Base-by-base conservation (phyloP, 2,888 invertebrate genomes). In the Metacarcinus magister region DNA sequence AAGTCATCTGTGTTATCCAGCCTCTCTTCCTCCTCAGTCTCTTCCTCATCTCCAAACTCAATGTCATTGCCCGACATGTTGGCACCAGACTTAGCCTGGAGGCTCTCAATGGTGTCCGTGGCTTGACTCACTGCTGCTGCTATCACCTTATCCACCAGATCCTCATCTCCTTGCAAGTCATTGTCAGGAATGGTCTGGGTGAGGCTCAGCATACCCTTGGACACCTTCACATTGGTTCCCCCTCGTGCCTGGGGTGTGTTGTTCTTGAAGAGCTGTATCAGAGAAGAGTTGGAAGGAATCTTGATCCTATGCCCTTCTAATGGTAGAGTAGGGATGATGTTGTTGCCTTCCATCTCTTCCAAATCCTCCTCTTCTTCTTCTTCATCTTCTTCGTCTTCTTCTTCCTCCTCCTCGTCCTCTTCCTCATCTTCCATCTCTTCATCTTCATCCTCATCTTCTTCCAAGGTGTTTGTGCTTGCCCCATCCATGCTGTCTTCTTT, bases 61-160 rank as follows among this genome's bases (percentile, higher is more conserved):
- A 93, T 43, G 7, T 93, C 67, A 95, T 93, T 96, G 19, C 94
- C 96, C 54, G 96, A 96, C 75, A 96, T n/a, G 94, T 96, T 96
- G 28, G 92, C 95, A 28, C 96, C 95, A 44, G 96, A 93, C 23
- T 93, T 82, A 46, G 96, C 87, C 39, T 94, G 94, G 23, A 96
- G 95, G 60, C 96, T 96, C 89, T 96, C 96, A 89, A 96, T 94
- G n/a, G 96, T 95, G 48, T 94, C 95, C n/a, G 96, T 94, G n/a
- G 97, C 96, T 75, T 97, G 97, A 54, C 95, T 95, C 32, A 97
- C 95, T 43, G 97, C 96, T 48, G 96, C 96, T 54, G 95, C 95
- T 54, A 97, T 96, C 10, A 95, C 96, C 92, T 96, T 96, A 60
- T 96, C 93, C 46, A 97, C 97, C 4, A 97, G 95, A 8, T 96